phyloP scores from a whole-genome alignment of 1,140 invertebrate genomes.

The Octopus bimaculoides region DNA sequence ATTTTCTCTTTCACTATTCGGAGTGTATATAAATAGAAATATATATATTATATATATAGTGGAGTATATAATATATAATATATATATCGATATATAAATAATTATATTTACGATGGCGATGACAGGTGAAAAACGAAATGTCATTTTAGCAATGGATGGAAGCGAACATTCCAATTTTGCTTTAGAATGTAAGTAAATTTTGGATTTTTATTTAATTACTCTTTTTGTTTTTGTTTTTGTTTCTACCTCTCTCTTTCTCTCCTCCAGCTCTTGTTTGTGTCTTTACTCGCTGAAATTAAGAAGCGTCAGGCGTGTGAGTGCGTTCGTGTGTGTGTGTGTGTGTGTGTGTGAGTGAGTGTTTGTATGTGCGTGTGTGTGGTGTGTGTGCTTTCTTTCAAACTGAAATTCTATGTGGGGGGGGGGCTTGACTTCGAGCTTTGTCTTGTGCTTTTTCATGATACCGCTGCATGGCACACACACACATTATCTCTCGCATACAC shows the following conservation, averaged over 20 bases:
- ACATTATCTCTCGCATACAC: background rate
- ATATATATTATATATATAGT: background rate
- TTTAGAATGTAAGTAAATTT: conserved; percentile 36
- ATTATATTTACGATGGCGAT: background rate
- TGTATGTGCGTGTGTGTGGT: too few species aligned
- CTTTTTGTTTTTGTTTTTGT: background rate
- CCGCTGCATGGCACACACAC: too few species aligned
- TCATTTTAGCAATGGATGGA: conserved; percentile 40
- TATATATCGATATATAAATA: background rate
- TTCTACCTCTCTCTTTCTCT: background rate
- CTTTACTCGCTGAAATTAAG: background rate
- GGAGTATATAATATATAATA: background rate
- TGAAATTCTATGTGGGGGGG: background rate
- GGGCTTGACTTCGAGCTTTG: too few species aligned
- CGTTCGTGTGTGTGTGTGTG: too few species aligned
- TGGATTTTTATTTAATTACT: background rate
- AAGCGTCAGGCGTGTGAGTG: too few species aligned
- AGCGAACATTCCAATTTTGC: conserved; percentile 37
- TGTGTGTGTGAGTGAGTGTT: too few species aligned
- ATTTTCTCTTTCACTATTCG: background rate
- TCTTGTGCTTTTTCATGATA: too few species aligned
- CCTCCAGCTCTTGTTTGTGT: background rate
- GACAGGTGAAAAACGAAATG: conserved; percentile 19
- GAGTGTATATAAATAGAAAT: background rate
- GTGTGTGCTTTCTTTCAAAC: background rate